Base-by-base conservation (phyloP, 1,140 invertebrate species). In the Plutomurus gul region DNA sequence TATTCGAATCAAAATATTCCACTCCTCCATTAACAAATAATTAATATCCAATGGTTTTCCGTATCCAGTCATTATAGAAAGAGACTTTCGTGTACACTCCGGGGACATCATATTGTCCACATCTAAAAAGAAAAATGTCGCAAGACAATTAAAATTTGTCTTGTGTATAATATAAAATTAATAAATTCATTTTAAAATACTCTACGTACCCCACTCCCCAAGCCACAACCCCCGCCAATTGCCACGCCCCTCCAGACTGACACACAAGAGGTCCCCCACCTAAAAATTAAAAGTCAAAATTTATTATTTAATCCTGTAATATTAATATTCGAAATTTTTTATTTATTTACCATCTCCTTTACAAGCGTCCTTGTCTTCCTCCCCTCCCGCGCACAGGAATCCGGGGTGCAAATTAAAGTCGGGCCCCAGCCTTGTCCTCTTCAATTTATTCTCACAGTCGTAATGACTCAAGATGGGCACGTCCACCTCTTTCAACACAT, bases 201-300 rank as follows among this genome's bases (percentile, higher is more conserved):
- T 11, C 20, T 18, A 22, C 25, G 25, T 18, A n/a, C n/a, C n/a
- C 25, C 25, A 51, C 56, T 27, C 56, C 56, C 56, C 56, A 65
- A 36, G 27, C 36, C 27, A 97, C 95, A 16, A 97, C 89, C 7
- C 96, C 95, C 7, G 94, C 93, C 3, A 96, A 86, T 84, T 96
- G 91, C 93, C 92, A 94, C 30, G 90, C 90, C 3, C 95, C 95
- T 4, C 39, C 56, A 33, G 91, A 88, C 86, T 96, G 94, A 85
- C 96, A 97, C 0, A 96, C 94, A 88, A 97, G 89, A 0, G 95
- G 95, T 82, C 95, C 94, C 84, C 96, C 95, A 4, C 95, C n/a
- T n/a, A n/a, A n/a, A n/a, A n/a, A n/a, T n/a, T n/a, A n/a, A n/a
- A n/a, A n/a, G n/a, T n/a, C n/a, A n/a, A n/a, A n/a, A n/a, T n/a